Evolutionary conservation across 2,888 invertebrate genomes (phyloP), one percentile per base, ranked within the genome.

Genomic region (Piscicola geometra): DNA sequence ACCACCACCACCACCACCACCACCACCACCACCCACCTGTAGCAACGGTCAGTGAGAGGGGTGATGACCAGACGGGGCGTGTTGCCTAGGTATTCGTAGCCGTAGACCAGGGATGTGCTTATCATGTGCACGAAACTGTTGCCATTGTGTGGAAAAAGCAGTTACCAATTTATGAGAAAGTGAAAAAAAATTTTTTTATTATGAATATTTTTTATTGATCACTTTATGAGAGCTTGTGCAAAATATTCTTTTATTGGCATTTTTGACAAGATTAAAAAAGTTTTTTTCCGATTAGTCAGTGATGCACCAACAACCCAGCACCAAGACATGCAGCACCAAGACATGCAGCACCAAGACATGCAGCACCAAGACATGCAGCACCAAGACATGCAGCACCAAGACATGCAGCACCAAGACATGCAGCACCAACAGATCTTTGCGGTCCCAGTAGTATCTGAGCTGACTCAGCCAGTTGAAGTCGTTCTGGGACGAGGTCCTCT

Each of bases 81-180:
- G 84, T 96, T 96, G 52, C 97, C 96, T 78, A 97, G 89, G 87
- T 97, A 97, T 86, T 97, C 97, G 85, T 96, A 93, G 81, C 92
- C 92, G 85, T 96, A 97, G 81, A 88, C 89, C 86, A 96, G 94
- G 86, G 95, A 92, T 52, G 96, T 96, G 86, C 96, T 96, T 84
- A 96, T 97, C 85, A 97, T 97, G 86, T 96, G 95, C 41, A 94
- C 95, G 84, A 92, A 56, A 56, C 60, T 56, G 94, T 21, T 15
- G 60, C 21, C 21, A 15, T 47, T 47, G 50, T 15, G 21, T 47
- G 21, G 21, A 47, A 47, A 47, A 47, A 47, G 9, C 9, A 15
- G 21, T 47, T 47, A 9, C 50, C 21, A 9, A 47, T 15, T 21
- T n/a, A n/a, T n/a, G n/a, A 47, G 21, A 47, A 21, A 47, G 50